These are phyloP conservation scores for Ectemnius cavifrons DNA, from an alignment of 2,888 invertebrate genomes.

Conservation along the genomic window DNA sequence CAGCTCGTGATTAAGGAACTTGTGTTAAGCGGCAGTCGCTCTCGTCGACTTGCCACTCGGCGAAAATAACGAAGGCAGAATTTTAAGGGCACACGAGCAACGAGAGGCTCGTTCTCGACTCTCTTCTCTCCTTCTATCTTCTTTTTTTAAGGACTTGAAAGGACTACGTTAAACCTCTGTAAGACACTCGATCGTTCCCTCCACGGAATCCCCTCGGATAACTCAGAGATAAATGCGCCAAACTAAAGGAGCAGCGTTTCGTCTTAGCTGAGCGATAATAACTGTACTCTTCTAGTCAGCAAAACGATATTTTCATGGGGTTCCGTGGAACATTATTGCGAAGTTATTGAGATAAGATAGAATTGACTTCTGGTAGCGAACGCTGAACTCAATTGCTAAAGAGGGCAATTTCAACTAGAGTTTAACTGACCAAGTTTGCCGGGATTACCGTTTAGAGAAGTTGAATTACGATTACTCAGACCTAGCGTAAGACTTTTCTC, in stretches of 20 bases:
- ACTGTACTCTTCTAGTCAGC: no score
- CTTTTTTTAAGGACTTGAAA: conserved; percentile 6
- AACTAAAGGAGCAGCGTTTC: no score
- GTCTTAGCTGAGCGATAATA: no score
- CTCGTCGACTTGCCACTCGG: conserved; percentile 29
- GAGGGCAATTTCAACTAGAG: conserved; percentile 27
- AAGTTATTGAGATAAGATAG: no score
- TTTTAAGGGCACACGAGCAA: conserved; percentile 34
- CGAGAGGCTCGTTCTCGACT: conserved; percentile 33
- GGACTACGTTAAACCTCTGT: conserved; percentile 24
- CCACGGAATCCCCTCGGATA: no score
- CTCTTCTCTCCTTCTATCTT: conserved; percentile 14
- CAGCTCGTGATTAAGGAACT: conserved; percentile 40
- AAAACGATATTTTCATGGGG: background rate
- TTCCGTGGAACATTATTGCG: background rate
- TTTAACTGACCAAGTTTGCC: conserved; percentile 59
- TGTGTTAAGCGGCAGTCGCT: conserved; percentile 33
- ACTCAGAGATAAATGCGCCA: no score
- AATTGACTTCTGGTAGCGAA: no score
- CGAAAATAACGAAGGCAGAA: conserved; percentile 22
- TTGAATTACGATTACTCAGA: conserved; percentile 44
- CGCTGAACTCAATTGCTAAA: conserved; percentile 13
- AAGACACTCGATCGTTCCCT: conserved; percentile 21
- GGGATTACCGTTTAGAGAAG: conserved; percentile 51
- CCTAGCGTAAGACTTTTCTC: conserved; percentile 40